Evolutionary conservation across 2,113 vertebrate genomes (phyloP), one percentile per base, ranked within the genome.

Genomic region (Mobula birostris): DNA sequence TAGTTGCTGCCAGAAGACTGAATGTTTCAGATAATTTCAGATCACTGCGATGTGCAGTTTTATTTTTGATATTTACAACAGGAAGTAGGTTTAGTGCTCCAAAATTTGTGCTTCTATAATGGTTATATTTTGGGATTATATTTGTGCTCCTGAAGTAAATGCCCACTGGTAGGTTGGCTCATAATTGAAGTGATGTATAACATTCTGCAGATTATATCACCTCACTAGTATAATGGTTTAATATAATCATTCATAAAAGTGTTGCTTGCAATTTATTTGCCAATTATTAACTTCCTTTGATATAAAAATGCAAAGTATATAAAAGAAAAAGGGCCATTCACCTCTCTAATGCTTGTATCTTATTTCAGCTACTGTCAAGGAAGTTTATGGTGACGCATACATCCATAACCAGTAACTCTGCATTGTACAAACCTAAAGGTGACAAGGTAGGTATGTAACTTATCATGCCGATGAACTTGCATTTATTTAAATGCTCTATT

Each of bases 341-440:
- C 1, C 14, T 36, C 29, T 68, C 14, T 66, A 14, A 32, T 32
- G 19, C 85, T 90, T 90, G 15, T 36, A 21, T 82, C 63, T 94
- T 90, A 95, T 94, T 78, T 5, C 95, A 99, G 98, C 96, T 99
- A 85, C 90, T 99, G 94, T 97, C 98, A 0, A 98, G 98, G 61
- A 97, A 95, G 11, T 99, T 97, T 95, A 97, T 97, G 0, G 96
- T 97, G 58, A 99, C 98, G 0, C 98, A 99, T 96, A 99, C 98
- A 2, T 99, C 98, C 0, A 98, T 98, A 94, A 98, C 97, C 0
- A 98, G 98, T 94, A 98, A 96, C 95, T 98, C 97, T 0, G 98
- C 98, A 4, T 70, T 95, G 0, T 99, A 99, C 95, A 98, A 95
- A 96, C 94, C 96, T 88, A 97, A 97, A 95, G 97, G 85, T 0